phyloP scores from a whole-genome alignment of 2,113 vertebrate species.

The Engystomops pustulosus region DNA sequence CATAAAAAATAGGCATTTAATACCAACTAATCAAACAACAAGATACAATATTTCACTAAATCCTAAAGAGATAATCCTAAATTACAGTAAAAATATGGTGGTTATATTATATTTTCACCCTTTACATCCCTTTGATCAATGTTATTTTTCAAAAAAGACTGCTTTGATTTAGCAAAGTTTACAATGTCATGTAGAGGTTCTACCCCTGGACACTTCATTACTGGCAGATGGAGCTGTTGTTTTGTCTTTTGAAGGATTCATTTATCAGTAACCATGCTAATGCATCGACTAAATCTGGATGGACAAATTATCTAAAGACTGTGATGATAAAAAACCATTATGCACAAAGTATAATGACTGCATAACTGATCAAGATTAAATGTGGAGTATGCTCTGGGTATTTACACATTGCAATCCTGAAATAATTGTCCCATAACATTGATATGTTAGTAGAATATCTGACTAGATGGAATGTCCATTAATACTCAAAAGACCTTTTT shows the following conservation, averaged over 20 bases:
- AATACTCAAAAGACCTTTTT: no score
- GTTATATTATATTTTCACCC: no score
- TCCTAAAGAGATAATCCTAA: no score
- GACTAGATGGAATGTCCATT: neutral
- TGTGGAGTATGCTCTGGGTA: slow-evolving; percentile 42
- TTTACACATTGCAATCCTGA: slow-evolving; percentile 47
- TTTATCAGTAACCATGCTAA: slow-evolving; percentile 28
- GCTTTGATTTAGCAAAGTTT: no score
- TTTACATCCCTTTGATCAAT: no score
- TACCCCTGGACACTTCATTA: neutral
- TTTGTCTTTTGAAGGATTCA: neutral
- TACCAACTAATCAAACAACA: no score
- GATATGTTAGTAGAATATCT: slow-evolving; percentile 35
- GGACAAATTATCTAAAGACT: slow-evolving; percentile 47
- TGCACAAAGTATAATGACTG: slow-evolving; percentile 51
- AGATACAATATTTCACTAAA: no score
- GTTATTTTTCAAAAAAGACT: no score
- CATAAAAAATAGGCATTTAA: no score
- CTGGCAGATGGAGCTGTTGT: slow-evolving; percentile 54
- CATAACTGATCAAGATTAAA: slow-evolving; percentile 53
- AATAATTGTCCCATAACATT: slow-evolving; percentile 55
- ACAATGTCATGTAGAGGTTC: neutral
- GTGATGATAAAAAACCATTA: slow-evolving; percentile 55
- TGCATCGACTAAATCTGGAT: slow-evolving; percentile 31
- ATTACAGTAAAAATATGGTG: no score